These are phyloP conservation scores for Melanophora roralis DNA, from an alignment of 2,888 invertebrate genomes.

Conservation along the genomic window DNA sequence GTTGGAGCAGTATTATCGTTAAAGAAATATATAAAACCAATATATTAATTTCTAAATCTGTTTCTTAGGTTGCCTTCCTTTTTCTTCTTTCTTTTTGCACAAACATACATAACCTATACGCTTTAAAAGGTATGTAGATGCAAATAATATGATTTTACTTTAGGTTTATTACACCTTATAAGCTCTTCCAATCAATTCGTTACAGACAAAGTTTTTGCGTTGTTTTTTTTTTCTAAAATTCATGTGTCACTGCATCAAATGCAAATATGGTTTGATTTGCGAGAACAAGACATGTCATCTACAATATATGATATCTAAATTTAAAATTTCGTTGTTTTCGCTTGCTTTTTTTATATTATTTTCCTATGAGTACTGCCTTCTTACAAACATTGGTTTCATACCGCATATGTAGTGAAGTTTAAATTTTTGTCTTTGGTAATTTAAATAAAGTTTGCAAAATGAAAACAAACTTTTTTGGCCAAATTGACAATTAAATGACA, in stretches of 20 bases:
- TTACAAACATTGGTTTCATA: conserved; percentile 46
- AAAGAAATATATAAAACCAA: no score
- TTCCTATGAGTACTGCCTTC: neutral
- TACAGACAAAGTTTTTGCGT: neutral
- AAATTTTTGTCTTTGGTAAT: neutral
- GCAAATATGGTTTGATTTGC: conserved; percentile 65
- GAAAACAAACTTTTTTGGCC: conserved; percentile 1
- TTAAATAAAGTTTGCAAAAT: conserved; percentile 18
- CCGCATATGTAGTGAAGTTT: conserved; percentile 24
- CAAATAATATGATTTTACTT: neutral
- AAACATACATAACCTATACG: no score
- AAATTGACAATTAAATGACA: conserved; percentile 54
- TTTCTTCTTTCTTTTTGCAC: no score
- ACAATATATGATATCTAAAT: conserved; percentile 74
- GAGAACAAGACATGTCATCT: conserved; percentile 67
- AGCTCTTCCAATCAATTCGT: neutral
- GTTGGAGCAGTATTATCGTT: no score
- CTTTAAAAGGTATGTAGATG: neutral
- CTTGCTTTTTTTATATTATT: conserved; percentile 2
- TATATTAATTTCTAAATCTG: no score
- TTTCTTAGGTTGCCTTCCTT: no score
- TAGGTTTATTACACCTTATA: neutral
- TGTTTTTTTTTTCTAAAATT: conserved; percentile 19
- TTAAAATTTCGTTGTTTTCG: conserved; percentile 44
- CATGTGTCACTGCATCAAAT: conserved; percentile 55